Conservation (phyloP, 2,113 vertebrate genomes). For the Osmerus mordax region DNA sequence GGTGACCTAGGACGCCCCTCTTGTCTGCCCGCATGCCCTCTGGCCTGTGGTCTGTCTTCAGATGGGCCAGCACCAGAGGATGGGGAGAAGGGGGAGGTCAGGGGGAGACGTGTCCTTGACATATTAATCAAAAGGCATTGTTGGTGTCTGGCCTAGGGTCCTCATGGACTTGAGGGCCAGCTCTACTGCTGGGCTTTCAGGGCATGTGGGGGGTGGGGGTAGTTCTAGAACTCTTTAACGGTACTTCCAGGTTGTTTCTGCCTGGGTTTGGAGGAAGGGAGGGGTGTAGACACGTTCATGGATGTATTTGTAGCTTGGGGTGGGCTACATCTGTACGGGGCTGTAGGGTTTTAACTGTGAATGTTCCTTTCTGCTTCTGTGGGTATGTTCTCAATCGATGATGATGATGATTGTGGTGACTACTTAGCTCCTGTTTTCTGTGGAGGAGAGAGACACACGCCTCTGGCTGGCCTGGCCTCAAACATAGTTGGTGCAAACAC, state of each 20-base stretch:
- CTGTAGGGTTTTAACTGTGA: slow-evolving; percentile 70
- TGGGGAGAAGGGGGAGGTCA: slow-evolving; percentile 18
- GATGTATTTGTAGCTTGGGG: no score
- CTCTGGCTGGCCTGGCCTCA: slow-evolving; percentile 81
- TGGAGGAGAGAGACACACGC: slow-evolving; percentile 55
- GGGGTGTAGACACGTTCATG: no score
- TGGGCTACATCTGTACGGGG: no score
- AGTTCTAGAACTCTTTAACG: slow-evolving; percentile 27
- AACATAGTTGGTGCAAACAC: slow-evolving; percentile 93
- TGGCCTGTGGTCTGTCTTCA: slow-evolving; percentile 68
- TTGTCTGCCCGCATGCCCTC: slow-evolving; percentile 31
- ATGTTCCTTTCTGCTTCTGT: slow-evolving; percentile 54
- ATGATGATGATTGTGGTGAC: slow-evolving; percentile 12
- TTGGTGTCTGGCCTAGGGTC: slow-evolving; percentile 54
- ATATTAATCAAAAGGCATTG: slow-evolving; percentile 68
- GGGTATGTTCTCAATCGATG: slow-evolving; percentile 4
- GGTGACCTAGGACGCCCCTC: slow-evolving; percentile 61
- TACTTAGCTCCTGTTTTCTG: slow-evolving; percentile 54
- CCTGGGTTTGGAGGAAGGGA: neutral
- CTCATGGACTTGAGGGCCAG: slow-evolving; percentile 51
- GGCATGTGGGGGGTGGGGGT: slow-evolving; percentile 33
- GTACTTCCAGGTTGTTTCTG: slow-evolving; percentile 53
- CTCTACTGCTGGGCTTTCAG: slow-evolving; percentile 54
- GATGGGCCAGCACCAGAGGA: slow-evolving; percentile 35
- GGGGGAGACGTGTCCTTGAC: slow-evolving; percentile 54